Conservation (phyloP, 2,797 vertebrate genomes). For the Catamblyrhynchus diadema region DNA sequence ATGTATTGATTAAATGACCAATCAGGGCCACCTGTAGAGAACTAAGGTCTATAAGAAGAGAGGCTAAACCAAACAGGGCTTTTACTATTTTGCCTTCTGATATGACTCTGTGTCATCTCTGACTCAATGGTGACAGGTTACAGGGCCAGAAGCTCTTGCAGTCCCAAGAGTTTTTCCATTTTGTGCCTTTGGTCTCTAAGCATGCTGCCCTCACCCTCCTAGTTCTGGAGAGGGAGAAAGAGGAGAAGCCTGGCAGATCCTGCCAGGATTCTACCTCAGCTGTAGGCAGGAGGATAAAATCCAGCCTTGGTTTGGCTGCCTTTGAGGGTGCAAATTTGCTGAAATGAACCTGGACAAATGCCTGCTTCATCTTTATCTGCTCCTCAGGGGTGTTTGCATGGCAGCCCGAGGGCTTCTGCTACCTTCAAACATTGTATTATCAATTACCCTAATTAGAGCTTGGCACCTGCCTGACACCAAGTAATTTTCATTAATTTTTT, state of each 20-base stretch:
- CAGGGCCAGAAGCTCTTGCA: background rate
- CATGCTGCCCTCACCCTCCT: background rate
- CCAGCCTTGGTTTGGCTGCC: background rate
- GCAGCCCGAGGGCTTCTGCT: slow-evolving; percentile 32
- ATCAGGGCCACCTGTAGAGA: no score
- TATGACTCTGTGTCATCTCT: background rate
- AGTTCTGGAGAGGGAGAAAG: accelerated
- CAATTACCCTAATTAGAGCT: slow-evolving; percentile 46
- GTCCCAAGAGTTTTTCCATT: background rate
- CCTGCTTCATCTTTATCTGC: slow-evolving; percentile 13
- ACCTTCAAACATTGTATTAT: slow-evolving; percentile 1
- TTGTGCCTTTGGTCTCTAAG: accelerated
- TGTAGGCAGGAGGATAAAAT: background rate
- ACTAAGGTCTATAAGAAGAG: background rate
- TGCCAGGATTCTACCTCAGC: background rate
- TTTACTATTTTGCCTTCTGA: background rate
- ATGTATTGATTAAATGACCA: background rate
- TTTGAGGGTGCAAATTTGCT: background rate
- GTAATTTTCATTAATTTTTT: slow-evolving; percentile 27
- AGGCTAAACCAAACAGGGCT: accelerated
- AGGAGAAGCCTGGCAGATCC: background rate
- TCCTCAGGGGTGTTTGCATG: slow-evolving; percentile 7
- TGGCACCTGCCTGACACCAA: slow-evolving; percentile 9
- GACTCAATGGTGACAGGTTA: background rate
- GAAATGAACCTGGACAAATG: background rate